Base-by-base conservation (phyloP, 2,888 invertebrate genomes). In the Hypsopygia costalis region DNA sequence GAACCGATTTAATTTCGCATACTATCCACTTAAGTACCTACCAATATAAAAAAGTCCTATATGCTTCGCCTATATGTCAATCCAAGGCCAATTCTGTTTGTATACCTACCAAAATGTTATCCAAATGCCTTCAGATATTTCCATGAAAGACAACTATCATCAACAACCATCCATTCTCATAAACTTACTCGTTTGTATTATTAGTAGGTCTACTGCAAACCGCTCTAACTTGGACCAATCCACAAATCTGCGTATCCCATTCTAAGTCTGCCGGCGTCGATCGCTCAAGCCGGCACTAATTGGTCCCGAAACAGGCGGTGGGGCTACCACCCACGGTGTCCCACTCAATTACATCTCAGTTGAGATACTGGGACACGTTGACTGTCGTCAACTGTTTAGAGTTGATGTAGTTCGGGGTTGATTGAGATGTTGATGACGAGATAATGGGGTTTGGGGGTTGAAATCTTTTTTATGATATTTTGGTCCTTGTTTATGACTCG, bases 281-380 rank as follows among this genome's bases (percentile, higher is more conserved):
- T 48, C 40, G 48, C 55, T 49, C 44, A 46, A 55, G 51, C 59
- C 68, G 66, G 48, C 57, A 60, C 68, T 73, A 75, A 75, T 73
- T 69, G 72, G 65, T 44, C 54, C 45, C 50, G 30, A 37, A 42
- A 49, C 43, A 46, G 46, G 28, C 35, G 28, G 34, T 44, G 31
- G 35, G 20, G 29, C 44, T 36, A 43, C 46, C 46, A 47, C 49
- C 53, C 52, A 44, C 51, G 57, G 58, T 57, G 52, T 46, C 49
- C 52, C 56, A 51, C 59, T 60, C 62, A 58, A 65, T 64, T 62
- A 57, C 51, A 51, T 51, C 54, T 42, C 51, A 50, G 46, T 47
- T 46, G 16, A 4, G 16, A 16, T 4, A 16, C 16, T 4, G 16
- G 16, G 16, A 16, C 16, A 49, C 48, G 41, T 40, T 45, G 38